Base-by-base conservation (phyloP, 2,888 invertebrate genomes). In the Dendrolimus houi region DNA sequence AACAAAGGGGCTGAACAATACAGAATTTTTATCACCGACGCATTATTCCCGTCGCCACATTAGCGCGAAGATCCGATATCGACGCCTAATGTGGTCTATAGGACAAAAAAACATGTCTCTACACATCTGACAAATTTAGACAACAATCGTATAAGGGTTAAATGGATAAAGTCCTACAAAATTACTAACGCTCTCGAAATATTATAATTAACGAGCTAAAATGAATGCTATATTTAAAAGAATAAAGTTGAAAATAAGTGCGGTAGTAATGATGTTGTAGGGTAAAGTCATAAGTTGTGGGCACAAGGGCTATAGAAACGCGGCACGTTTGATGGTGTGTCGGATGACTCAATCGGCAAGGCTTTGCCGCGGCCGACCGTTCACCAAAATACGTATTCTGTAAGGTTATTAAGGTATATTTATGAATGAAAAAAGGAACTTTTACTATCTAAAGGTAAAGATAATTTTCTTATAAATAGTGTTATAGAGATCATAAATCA, bases 141-240 rank as follows among this genome's bases (percentile, higher is more conserved):
- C 83, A 86, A 87, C 88, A 88, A 88, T 81, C 77, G 79, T 83
- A 76, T 80, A 84, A 84, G 85, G 87, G 87, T 85, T 86, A 85
- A 87, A 86, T 79, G 82, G 79, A 82, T 78, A 79, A 79, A 70
- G 74, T 71, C 66, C 68, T 54, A 67, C 83, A 67, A 81, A 59
- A 7, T 59, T 69, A 59, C 40, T 54, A 56, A 41, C 56, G 67
- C 55, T 65, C 54, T 8, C 56, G 62, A 40, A 52, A 17, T 13
- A n/a, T 53, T 17, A 3, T 17, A 54, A n/a, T 29, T 54, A 29
- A 12, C n/a, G 54, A 40, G 29, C 41, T 54, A 12, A 17, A 54
- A 54, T 29, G 7, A 12, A 12, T 6, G 52, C 7, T 52, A 6
- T 52, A 53, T 17, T 0, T 7, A 53, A 8, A 17, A 8, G 9